Conservation (phyloP, 2,113 vertebrate genomes). For the Scolopax mira region DNA sequence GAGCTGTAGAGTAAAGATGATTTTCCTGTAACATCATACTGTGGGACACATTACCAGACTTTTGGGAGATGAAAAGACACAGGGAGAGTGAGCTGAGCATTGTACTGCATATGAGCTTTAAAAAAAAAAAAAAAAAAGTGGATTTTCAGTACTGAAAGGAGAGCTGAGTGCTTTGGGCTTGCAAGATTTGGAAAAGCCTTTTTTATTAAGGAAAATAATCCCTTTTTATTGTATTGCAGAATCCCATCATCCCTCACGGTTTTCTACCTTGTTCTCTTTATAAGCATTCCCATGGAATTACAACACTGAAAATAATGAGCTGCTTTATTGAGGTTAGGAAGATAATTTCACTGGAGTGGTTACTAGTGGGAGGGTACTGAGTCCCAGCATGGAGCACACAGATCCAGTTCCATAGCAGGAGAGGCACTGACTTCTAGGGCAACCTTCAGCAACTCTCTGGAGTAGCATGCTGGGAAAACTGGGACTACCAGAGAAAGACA, state of each 20-base stretch:
- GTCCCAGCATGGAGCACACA: neutral
- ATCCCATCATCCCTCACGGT: constrained; percentile 14
- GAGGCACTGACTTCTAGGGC: neutral
- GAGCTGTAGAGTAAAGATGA: neutral
- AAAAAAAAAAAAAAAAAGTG: neutral
- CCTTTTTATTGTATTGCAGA: constrained; percentile 59
- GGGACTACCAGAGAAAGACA: neutral
- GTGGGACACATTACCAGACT: neutral
- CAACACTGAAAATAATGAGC: neutral
- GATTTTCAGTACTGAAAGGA: constrained; percentile 22
- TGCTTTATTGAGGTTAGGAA: neutral
- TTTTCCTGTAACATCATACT: neutral
- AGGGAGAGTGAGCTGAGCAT: neutral
- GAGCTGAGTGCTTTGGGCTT: neutral
- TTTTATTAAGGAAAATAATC: constrained; percentile 68
- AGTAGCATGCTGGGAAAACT: neutral
- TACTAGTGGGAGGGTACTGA: neutral
- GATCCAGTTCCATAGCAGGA: neutral
- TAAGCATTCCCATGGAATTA: constrained; percentile 13
- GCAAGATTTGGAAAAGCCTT: constrained; percentile 22
- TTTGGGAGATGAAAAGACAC: constrained; percentile 23
- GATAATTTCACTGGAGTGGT: neutral
- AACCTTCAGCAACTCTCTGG: neutral
- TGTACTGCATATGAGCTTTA: neutral
- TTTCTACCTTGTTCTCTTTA: constrained; percentile 6